These are phyloP conservation scores for Hipparchia sbordonii DNA, from an alignment of 2,888 invertebrate species.

Conservation along the genomic window DNA sequence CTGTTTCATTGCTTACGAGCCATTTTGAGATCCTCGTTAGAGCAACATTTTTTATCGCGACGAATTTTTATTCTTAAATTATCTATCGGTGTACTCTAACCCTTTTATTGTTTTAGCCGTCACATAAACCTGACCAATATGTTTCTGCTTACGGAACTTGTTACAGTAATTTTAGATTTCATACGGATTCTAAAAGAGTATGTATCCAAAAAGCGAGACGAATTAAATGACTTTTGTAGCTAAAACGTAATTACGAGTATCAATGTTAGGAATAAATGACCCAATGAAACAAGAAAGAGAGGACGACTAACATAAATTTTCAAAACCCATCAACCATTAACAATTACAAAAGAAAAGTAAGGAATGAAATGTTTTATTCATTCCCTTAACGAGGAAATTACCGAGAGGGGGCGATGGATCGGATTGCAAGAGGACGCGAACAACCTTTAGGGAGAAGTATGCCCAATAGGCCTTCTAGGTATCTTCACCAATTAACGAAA, in stretches of 20 bases:
- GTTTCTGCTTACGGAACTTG: constrained; percentile 14
- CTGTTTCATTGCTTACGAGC: constrained; percentile 79
- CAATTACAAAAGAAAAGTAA: constrained; percentile 81
- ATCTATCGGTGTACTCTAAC: constrained; percentile 52
- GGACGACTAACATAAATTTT: constrained; percentile 73
- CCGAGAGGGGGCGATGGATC: constrained; percentile 77
- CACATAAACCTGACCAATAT: constrained; percentile 29
- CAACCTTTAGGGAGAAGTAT: constrained; percentile 75
- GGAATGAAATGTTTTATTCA: constrained; percentile 83
- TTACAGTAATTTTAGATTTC: constrained; percentile 38
- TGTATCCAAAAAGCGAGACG: constrained; percentile 29
- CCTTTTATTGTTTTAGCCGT: constrained; percentile 52
- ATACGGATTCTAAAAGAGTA: not conserved
- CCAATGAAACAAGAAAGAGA: constrained; percentile 57
- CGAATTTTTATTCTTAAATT: constrained; percentile 67
- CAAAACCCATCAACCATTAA: constrained; percentile 80
- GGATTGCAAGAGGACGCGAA: constrained; percentile 74
- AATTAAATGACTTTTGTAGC: constrained; percentile 44
- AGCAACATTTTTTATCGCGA: constrained; percentile 71
- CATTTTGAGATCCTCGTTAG: constrained; percentile 76
- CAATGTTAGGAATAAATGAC: constrained; percentile 54
- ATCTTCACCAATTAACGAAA: constrained; percentile 72
- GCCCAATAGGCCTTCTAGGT: constrained; percentile 73
- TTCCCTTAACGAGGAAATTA: constrained; percentile 82
- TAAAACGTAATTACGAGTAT: constrained; percentile 42